Evolutionary conservation across 2,888 invertebrate species (phyloP), one percentile per base, ranked within the genome.

Genomic region (Dexiosoma caninum): DNA sequence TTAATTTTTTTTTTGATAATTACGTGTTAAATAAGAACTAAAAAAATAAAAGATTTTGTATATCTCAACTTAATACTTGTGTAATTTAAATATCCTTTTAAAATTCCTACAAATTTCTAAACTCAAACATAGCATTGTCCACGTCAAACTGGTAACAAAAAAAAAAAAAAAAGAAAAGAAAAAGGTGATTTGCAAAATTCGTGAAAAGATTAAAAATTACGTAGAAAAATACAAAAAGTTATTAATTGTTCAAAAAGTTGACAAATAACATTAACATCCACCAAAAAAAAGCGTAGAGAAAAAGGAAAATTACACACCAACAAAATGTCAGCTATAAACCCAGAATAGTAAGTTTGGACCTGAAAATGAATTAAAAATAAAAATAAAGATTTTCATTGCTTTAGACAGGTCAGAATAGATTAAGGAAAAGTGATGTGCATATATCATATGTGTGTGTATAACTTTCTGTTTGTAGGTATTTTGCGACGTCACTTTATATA

Each of bases 331-430:
- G 90, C 90, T 84, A 95, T 95, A 95, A 95, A 95, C 93, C 95
- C 95, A 87, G 95, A 95, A 93, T 95, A 95, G 95, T 95, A 91
- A 95, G 95, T 90, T 84, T 80, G 76, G 70, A 62, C 40, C 85
- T 53, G 75, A 12, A 51, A 44, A n/a, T n/a, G n/a, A n/a, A n/a
- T n/a, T n/a, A n/a, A 64, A 57, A 66, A n/a, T 44, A 1, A 71
- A 67, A 35, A 44, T 46, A 14, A 64, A 23, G 19, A 55, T 60
- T 27, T 64, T 53, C 40, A 62, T 69, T 66, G 44, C 55, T 44
- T 74, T 42, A n/a, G 30, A 46, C 46, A 40, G 35, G 60, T 69
- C 57, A 32, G 42, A 64, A n/a, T n/a, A n/a, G n/a, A n/a, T n/a
- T n/a, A n/a, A 51, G 32, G 27, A 69, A 10, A 57, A 57, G 27